A percentile compares a stretch with the other conserved stretches of the same genome.
These are phyloP conservation scores for Phymanthus crucifer DNA, from an alignment of 92 coral and sea anemone genomes.

Conservation along the genomic window DNA sequence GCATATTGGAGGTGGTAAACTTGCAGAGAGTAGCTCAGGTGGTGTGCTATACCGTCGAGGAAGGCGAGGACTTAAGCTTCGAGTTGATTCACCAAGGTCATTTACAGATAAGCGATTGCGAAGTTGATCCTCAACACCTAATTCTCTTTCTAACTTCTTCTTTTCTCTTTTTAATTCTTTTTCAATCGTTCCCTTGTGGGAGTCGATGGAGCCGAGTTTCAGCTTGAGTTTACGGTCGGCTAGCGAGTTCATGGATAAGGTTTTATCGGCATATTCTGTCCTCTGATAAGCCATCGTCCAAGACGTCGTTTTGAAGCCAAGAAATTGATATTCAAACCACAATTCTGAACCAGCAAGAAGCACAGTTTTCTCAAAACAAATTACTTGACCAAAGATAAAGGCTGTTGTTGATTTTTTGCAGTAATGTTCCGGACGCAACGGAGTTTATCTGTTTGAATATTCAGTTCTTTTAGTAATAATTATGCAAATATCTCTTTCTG, in stretches of 20 bases:
- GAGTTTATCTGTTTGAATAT: neutral
- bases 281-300: conserved; percentile 79
- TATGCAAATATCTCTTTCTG: conserved; percentile 57
- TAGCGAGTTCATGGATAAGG: conserved; percentile 76
- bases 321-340: neutral
- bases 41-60: conserved; percentile 80
- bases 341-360: neutral
- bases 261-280: conserved; percentile 86
- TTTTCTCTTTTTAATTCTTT: conserved; percentile 80
- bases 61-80: conserved; percentile 69
- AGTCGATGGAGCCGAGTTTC: conserved; percentile 64
- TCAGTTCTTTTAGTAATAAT: conserved; percentile 23
- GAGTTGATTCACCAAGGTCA: conserved; percentile 33
- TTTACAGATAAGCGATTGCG: conserved; percentile 53
- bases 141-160: conserved; percentile 63
- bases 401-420: neutral
- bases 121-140: conserved; percentile 67
- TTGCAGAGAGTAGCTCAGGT: conserved; percentile 51
- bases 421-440: conserved; percentile 24
- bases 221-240: conserved; percentile 79
- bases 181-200: conserved; percentile 63
- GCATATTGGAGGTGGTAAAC: conserved; percentile 44
- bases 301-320: neutral
- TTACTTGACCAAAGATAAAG: neutral
- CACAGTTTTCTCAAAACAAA: neutral